Evolutionary conservation across 2,113 vertebrate genomes (phyloP), one percentile per base, ranked within the genome.

Genomic region (Hypanus sabinus): DNA sequence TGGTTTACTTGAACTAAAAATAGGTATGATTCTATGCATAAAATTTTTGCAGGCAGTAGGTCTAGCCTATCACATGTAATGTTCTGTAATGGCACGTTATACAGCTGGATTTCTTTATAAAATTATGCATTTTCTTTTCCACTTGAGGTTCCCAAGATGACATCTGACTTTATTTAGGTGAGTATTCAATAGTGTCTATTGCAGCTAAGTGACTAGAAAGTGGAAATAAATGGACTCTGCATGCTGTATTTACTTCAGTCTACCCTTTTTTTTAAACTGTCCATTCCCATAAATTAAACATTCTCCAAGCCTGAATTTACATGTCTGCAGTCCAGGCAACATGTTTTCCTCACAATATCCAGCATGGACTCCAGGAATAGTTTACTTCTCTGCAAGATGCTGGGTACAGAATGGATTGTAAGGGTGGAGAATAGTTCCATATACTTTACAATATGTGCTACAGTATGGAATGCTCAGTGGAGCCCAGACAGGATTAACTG

Each of bases 31-130:
- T 93, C 24, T 30, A 30, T 27, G 38, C 5, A 46, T 73, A 75
- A 93, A 30, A 46, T 55, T 27, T 70, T 55, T 73, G 68, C 36
- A 93, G 70, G 91, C 91, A 55, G 3, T 68, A 93, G 55, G 70
- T 75, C 68, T 93, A 73, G 91, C 70, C 68, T 73, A 36, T 55
- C 70, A 71, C 68, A 46, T 73, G 36, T 73, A 93, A 93, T 55
- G 36, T 71, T 93, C 36, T 38, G 71, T 75, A 73, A 93, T 73
- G 36, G 91, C 70, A 93, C 12, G 20, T 93, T 38, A 24, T 73
- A 73, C 91, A 93, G 91, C 91, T 93, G 91, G 91, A 73, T 93
- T 75, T 73, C 91, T 75, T 93, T 75, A 93, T 55, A 73, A 93
- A 93, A 93, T 18, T 93, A 93, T 73, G 91, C 38, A 5, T 73